Conservation (phyloP, 2,113 vertebrate species). For the Mus pahari region DNA sequence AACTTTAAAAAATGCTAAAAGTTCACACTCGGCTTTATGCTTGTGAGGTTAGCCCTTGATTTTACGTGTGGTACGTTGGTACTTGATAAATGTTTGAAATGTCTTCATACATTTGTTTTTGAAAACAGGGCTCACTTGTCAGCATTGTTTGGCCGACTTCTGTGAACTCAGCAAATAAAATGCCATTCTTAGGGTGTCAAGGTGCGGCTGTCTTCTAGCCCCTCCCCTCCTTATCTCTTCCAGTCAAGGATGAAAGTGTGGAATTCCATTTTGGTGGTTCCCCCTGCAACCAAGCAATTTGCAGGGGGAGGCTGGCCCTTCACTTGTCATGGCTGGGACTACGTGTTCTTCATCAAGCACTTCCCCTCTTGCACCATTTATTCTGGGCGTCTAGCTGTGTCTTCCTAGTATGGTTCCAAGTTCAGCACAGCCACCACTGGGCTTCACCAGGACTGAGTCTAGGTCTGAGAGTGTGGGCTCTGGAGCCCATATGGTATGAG, state of each 20-base stretch:
- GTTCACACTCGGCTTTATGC: not conserved
- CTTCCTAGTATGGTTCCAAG: not conserved
- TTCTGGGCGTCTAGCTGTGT: not conserved
- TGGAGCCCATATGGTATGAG: not conserved
- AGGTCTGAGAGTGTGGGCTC: rapidly evolving
- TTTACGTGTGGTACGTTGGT: not conserved
- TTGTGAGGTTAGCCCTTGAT: not conserved
- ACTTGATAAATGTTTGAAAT: not conserved
- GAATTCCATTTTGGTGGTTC: not conserved
- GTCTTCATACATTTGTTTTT: not conserved
- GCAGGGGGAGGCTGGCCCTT: not conserved
- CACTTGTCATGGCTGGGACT: not conserved
- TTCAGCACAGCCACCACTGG: not conserved
- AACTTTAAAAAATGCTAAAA: not conserved
- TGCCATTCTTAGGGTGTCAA: not conserved
- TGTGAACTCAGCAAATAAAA: not conserved
- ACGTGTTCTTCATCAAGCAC: not conserved
- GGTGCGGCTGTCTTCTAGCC: not conserved
- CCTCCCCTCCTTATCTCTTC: not conserved
- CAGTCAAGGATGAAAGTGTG: not conserved
- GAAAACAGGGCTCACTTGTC: not conserved
- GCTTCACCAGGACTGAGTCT: not conserved
- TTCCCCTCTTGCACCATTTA: not conserved
- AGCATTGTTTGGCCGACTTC: not conserved
- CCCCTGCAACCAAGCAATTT: not conserved